Evolutionary conservation across 2,888 invertebrate genomes (phyloP).

Genomic region (Sminthurinus aureus): DNA sequence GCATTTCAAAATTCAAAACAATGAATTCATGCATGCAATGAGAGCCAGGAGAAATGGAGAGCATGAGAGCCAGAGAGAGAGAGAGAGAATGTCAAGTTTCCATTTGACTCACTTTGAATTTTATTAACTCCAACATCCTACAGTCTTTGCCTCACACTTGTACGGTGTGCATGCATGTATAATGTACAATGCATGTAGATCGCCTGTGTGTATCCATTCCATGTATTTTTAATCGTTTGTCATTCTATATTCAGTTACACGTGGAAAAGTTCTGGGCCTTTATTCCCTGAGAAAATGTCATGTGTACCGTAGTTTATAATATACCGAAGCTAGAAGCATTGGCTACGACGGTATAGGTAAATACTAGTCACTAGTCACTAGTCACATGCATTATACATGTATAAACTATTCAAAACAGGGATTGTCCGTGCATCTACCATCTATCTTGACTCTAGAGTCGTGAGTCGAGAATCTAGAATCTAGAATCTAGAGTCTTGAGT

Average conservation of each 20-base stretch:
- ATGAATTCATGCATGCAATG: neutral
- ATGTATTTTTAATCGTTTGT: too few relatives aligned
- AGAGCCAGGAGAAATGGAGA: neutral
- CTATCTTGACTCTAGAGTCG: too few relatives aligned
- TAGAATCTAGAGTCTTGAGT: too few relatives aligned
- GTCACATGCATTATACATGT: neutral
- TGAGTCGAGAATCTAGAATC: too few relatives aligned
- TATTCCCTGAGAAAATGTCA: neutral
- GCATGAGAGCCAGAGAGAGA: conserved; percentile 4
- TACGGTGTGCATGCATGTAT: neutral
- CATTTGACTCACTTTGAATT: conserved; percentile 12
- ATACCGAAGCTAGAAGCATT: too few relatives aligned
- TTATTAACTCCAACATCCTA: conserved; percentile 3
- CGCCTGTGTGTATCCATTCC: neutral
- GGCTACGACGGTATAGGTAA: neutral
- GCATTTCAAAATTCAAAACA: too few relatives aligned
- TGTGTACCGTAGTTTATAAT: neutral
- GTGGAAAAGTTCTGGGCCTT: neutral
- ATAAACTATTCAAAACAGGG: too few relatives aligned
- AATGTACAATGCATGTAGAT: neutral
- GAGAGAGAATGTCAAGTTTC: neutral
- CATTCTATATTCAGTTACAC: neutral
- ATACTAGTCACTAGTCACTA: neutral
- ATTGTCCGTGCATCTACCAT: too few relatives aligned
- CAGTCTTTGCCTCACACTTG: neutral